These are phyloP conservation scores for Motacilla alba DNA, from an alignment of 2,113 vertebrate genomes.

Conservation along the genomic window DNA sequence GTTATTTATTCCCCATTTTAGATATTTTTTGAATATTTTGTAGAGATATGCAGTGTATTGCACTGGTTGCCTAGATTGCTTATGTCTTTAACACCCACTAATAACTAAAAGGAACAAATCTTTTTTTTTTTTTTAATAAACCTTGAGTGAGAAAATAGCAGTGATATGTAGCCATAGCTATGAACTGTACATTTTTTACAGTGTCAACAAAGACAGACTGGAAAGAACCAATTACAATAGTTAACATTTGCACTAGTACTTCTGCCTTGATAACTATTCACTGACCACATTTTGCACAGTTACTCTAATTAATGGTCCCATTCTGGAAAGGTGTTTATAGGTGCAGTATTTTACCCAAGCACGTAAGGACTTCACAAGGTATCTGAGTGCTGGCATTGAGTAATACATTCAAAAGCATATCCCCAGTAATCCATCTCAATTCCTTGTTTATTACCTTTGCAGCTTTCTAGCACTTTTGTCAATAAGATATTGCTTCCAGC, in stretches of 20 bases:
- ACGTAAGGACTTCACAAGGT: not conserved
- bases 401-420: not conserved
- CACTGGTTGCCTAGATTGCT: not conserved
- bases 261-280: not conserved
- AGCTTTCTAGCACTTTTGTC: constrained; percentile 36
- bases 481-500: constrained; percentile 41
- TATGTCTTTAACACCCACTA: not conserved
- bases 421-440: constrained; percentile 46
- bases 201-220: not conserved
- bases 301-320: not conserved
- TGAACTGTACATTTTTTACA: not conserved
- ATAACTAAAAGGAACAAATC: not conserved
- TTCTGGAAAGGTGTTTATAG: not conserved
- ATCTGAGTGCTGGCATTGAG: not conserved
- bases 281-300: not conserved
- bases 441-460: constrained; percentile 43
- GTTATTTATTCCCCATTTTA: not conserved
- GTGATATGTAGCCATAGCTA: not conserved
- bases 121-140: not conserved
- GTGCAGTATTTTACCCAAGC: not conserved
- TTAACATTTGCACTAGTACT: not conserved
- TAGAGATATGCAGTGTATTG: not conserved
- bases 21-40: not conserved
- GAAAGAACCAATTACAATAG: not conserved
- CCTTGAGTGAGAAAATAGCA: not conserved